Base-by-base conservation (phyloP, 2,888 invertebrate genomes). In the Linnaemya vulpina region DNA sequence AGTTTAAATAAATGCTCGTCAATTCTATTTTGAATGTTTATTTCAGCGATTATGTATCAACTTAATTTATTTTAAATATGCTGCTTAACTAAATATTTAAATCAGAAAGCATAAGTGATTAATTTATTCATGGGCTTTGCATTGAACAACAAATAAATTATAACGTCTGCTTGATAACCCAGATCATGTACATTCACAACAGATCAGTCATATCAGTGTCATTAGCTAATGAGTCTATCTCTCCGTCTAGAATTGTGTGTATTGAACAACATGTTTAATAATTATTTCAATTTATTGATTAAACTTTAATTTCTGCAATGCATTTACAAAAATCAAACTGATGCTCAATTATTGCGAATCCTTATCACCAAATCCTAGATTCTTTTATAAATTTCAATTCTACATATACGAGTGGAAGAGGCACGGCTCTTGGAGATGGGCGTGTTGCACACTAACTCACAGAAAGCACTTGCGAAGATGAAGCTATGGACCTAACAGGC, bases 121-220 rank as follows among this genome's bases (percentile, higher is more conserved):
- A 75, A 67, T 73, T 73, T 71, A 65, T 83, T 79, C 73, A 83
- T 73, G 83, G 76, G 86, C 79, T 49, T 83, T 83, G 78, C 86
- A 82, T 75, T 86, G 78, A 82, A 85, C 51, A 84, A 63, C 2
- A 58, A 30, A 25, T 38, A n/a, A 40, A 25, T 30, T 17, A 74
- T 35, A 74, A 40, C 58, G 81, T 86, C 86, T 83, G 65, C 55
- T 60, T 77, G 87, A 87, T 87, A 87, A 87, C 87, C 87, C 77
- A 80, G 40, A 49, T 73, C 55, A 58, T 1, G 71, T 1, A 79
- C 58, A 80, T 10, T 71, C 63, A 20, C 46, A 63, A 10, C 11
- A 79, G 62, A 63, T 58, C 55, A 80, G n/a, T 40, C 76, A n/a
- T 70, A 85, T 86, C 82, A 86, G 83, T 81, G 76, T 38, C 68